A percentile compares a stretch with the other conserved stretches of the same genome.
These are phyloP conservation scores for Fragum fragum DNA, from an alignment of 2,888 invertebrate genomes.

Conservation along the genomic window DNA sequence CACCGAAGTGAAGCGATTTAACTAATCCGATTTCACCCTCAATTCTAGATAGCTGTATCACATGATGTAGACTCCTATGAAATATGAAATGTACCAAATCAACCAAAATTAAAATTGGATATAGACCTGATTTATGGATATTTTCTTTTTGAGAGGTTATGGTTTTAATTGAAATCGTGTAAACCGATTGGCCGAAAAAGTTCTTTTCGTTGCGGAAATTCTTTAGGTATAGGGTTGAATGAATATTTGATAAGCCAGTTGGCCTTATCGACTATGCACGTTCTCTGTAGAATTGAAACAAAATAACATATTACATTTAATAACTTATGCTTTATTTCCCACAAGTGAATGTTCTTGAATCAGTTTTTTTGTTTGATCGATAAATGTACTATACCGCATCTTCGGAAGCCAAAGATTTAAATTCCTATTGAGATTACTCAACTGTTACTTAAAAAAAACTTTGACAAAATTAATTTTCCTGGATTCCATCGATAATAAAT, in stretches of 20 bases:
- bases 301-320: neutral
- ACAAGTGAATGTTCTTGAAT: too few relatives aligned
- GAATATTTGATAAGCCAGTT: neutral
- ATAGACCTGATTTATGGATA: too few relatives aligned
- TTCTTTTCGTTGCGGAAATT: neutral
- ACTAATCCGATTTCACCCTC: constrained; percentile 28
- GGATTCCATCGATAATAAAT: too few relatives aligned
- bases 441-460: too few relatives aligned
- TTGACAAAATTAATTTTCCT: too few relatives aligned
- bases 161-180: too few relatives aligned
- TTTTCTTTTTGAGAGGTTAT: too few relatives aligned
- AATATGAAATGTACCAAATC: neutral
- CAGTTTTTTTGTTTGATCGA: too few relatives aligned
- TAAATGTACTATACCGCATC: too few relatives aligned
- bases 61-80: neutral
- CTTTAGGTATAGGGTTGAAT: neutral
- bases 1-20: constrained; percentile 23
- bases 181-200: neutral
- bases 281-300: neutral
- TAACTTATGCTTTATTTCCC: too few relatives aligned
- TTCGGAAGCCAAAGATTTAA: too few relatives aligned
- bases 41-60: neutral
- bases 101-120: neutral
- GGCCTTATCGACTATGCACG: neutral
- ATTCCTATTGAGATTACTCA: too few relatives aligned